Evolutionary conservation across 2,797 vertebrate species (phyloP), one percentile per base, ranked within the genome.

Genomic region (Falco novaeseelandiae): DNA sequence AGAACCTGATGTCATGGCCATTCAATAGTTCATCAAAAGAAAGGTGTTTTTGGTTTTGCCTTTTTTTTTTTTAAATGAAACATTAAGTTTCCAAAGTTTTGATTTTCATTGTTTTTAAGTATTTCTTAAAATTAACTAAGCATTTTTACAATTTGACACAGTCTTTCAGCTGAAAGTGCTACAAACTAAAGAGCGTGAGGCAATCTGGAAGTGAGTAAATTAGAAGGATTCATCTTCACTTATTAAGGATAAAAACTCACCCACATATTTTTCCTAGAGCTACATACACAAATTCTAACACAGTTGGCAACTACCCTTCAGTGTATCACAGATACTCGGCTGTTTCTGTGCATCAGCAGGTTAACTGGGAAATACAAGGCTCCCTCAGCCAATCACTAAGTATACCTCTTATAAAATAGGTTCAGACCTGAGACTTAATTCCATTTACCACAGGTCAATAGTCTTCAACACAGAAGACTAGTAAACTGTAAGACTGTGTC

Each of bases 221-320:
- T 20, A 62, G 25, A 72, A 49, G 0, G 0, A 7, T 58, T 58
- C 1, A 17, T 36, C 46, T 48, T 71, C 30, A 59, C 18, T 46
- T 73, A 54, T 2, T 34, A 10, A 55, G 55, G 29, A 67, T 40
- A 81, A 66, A 55, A 51, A 44, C 42, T 10, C 22, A 54, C 15
- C 6, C 51, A 70, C 12, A 3, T 2, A 4, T 36, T 93, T 85
- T 54, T 58, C 34, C 23, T 42, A 52, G 32, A 89, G 54, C n/a
- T 63, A 52, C 36, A 61, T 6, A 51, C 4, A 84, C 14, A 32
- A 63, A 74, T 71, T 63, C 27, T n/a, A 40, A 44, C 13, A 29
- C 14, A 73, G n/a, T 1, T 44, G 55, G 29, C 44, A 84, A 59
- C 44, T 55, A 48, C 30, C n/a, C 49, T 32, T 25, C 30, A 55